Base-by-base conservation (phyloP, 2,113 vertebrate species). In the Panurus biarmicus region DNA sequence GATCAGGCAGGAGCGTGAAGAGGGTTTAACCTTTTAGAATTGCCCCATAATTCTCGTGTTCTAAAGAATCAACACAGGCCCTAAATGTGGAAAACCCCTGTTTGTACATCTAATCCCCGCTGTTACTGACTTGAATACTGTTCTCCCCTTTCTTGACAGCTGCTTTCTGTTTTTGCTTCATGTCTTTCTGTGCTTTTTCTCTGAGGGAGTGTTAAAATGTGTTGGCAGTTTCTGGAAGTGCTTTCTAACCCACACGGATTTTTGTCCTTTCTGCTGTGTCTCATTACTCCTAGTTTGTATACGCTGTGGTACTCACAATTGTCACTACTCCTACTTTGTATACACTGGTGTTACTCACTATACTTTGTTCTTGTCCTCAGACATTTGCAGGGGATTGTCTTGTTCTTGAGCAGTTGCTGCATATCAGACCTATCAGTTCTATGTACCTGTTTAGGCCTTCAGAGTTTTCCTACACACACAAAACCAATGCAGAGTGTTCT, bases 381-480 rank as follows among this genome's bases (percentile, higher is more conserved):
- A 47, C 16, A 17, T 50, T 57, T 89, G 51, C 75, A 61, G 71
- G 8, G 15, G 47, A 33, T 70, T 6, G 1, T 50, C 70, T 33
- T 60, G 11, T 36, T 64, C 25, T 14, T 66, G 70, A 77, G 65
- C 23, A 56, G 38, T 21, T 4, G 1, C 74, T 40, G 70, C 33
- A 42, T 50, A 7, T 85, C 71, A 87, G 44, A 36, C 26, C 22
- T 78, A 2, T 12, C 11, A 4, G 29, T 20, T 54, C 35, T 25
- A 0, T 18, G 15, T 35, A 23, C 65, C 36, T 60, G 21, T 72
- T 47, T 5, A 71, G 60, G 51, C 66, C 70, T 65, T 82, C 58
- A 42, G 0, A 6, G 66, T 65, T 75, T 61, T 29, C 31, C 33
- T 71, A 0, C 16, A 3, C 9, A 1, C n/a, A 18, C 26, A 78